Base-by-base conservation (phyloP, 1,140 invertebrate species). In the Littorina saxatilis region DNA sequence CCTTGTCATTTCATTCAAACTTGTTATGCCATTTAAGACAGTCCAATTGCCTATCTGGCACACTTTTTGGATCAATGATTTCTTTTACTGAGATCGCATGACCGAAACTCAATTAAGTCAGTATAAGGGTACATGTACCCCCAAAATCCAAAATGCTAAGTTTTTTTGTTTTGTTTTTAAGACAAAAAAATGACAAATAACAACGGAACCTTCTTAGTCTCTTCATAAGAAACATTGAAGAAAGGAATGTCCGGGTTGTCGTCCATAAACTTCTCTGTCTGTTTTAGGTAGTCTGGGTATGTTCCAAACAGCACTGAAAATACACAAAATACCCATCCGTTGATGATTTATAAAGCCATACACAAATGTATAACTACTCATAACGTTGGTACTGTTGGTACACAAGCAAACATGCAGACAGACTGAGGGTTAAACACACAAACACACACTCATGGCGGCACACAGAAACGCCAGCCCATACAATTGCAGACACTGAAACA, bases 201-300 rank as follows among this genome's bases (percentile, higher is more conserved):
- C 43, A 35, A 47, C 39, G 0, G 61, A n/a, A 70, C 79, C 68
- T 50, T n/a, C 17, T 70, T 68, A 40, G 66, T 70, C 23, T 80
- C 79, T 27, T 80, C 79, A 35, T 29, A 80, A 29, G 79, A 50
- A 2, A 80, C 43, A 11, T 32, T 47, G 29, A 63, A 50, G n/a
- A 80, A 17, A 23, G 76, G 76, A 29, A 66, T 43, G 29, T 70
- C 63, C 15, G 63, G 70, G 70, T 73, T 80, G 37, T 61, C 66
- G 23, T 55, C 11, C 15, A 55, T n/a, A 35, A 70, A 70, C 35
- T 52, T 37, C 63, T 72, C 39, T 39, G 37, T 47, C 35, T 70
- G 35, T 68, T 47, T 20, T 23, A 80, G 61, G 39, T 70, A 70
- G 0, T 50, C 37, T 32, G 29, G 20, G 20, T 43, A 80, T 11